Percentiles rank a stretch among this genome's conserved stretches.
phyloP scores from a whole-genome alignment of 2,888 invertebrate species.

The Thyatira batis region DNA sequence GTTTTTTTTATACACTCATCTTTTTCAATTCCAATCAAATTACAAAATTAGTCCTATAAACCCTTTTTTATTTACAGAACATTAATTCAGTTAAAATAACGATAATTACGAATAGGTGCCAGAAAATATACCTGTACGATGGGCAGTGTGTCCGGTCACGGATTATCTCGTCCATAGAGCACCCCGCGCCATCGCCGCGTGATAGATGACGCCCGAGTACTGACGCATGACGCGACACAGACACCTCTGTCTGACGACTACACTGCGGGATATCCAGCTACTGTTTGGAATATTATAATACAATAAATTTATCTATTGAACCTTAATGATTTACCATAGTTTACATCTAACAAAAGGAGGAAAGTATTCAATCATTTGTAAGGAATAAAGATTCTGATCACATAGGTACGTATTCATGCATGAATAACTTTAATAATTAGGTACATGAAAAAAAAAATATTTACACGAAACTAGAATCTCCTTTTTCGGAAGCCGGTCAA shows the following conservation, averaged over 20 bases:
- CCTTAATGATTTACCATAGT: slow-evolving; percentile 9
- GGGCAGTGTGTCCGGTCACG: slow-evolving; percentile 27
- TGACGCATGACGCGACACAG: slow-evolving; percentile 20
- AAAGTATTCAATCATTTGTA: no score
- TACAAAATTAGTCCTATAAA: background rate
- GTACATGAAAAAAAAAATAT: no score
- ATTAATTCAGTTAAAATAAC: no score
- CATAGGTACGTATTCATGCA: no score
- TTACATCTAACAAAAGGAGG: no score
- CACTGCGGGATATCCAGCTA: slow-evolving; percentile 29
- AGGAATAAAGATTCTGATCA: no score
- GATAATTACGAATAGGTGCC: background rate
- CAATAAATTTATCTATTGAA: slow-evolving; percentile 10
- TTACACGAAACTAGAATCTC: no score
- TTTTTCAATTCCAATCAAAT: background rate
- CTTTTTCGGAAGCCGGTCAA: no score
- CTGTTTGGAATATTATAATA: slow-evolving; percentile 19
- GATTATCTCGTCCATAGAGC: slow-evolving; percentile 26
- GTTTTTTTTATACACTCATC: background rate
- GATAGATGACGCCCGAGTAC: slow-evolving; percentile 40
- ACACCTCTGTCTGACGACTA: slow-evolving; percentile 11
- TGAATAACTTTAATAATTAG: no score
- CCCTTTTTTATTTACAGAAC: background rate
- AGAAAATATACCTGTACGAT: slow-evolving; percentile 12
- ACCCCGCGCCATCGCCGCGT: slow-evolving; percentile 20